Conservation (phyloP, 2,888 invertebrate genomes). For the Plemyria rubiginata region DNA sequence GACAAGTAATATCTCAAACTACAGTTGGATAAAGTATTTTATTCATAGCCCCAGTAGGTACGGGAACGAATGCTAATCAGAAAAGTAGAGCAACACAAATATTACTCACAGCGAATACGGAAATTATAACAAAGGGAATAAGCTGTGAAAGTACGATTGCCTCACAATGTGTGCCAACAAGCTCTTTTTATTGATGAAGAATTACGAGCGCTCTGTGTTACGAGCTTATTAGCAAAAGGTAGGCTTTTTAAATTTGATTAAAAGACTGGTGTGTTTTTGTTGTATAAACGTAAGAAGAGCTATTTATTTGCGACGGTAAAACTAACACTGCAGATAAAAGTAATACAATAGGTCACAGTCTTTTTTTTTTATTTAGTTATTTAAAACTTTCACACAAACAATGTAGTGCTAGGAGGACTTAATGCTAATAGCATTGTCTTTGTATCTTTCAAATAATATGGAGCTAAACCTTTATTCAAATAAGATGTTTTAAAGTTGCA, state of each 20-base stretch:
- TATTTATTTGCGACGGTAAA: too few species aligned
- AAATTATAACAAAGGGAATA: constrained; percentile 31
- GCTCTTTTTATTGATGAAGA: constrained; percentile 17
- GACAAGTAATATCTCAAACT: constrained; percentile 21
- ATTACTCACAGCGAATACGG: constrained; percentile 27
- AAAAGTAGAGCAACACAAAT: constrained; percentile 30
- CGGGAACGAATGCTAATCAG: constrained; percentile 29
- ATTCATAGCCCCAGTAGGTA: constrained; percentile 10
- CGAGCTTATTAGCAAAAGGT: background rate
- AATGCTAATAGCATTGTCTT: too few species aligned
- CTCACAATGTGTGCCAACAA: constrained; percentile 14
- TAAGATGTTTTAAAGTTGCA: too few species aligned
- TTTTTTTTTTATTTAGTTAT: too few species aligned
- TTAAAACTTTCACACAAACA: too few species aligned
- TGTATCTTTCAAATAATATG: too few species aligned
- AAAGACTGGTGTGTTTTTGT: too few species aligned
- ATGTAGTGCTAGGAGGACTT: too few species aligned
- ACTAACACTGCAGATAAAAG: too few species aligned
- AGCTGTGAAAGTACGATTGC: constrained; percentile 24
- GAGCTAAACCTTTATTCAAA: too few species aligned
- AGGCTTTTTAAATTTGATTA: background rate
- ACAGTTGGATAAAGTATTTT: constrained; percentile 10
- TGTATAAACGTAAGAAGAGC: too few species aligned
- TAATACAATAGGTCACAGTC: too few species aligned
- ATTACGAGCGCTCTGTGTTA: constrained; percentile 1